These are phyloP conservation scores for Pandion haliaetus DNA, from an alignment of 2,113 vertebrate genomes.

Conservation along the genomic window DNA sequence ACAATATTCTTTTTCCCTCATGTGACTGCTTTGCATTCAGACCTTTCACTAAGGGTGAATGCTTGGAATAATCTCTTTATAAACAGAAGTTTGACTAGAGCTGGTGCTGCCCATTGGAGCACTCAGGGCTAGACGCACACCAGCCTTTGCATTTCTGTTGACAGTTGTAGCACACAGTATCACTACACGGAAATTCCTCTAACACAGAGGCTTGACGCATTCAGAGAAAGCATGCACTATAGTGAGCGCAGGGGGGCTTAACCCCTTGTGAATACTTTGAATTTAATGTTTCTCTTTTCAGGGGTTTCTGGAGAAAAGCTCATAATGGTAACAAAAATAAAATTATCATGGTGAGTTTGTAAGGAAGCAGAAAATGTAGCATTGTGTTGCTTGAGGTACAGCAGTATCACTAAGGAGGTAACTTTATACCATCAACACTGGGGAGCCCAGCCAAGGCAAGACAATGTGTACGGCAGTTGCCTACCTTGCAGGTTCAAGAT, in stretches of 20 bases:
- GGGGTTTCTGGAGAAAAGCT: not conserved
- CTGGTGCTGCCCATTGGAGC: not conserved
- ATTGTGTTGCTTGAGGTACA: too few species aligned
- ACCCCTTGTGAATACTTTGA: not conserved
- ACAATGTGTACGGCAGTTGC: not conserved
- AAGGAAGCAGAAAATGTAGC: not conserved
- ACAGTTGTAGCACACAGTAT: not conserved
- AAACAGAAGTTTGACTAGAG: not conserved
- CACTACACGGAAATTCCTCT: slow-evolving; percentile 41
- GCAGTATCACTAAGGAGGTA: not conserved
- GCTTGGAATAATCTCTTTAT: not conserved
- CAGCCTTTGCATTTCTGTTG: not conserved
- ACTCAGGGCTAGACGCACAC: not conserved
- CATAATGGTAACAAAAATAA: not conserved
- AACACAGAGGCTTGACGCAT: slow-evolving; percentile 4
- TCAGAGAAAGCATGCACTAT: not conserved
- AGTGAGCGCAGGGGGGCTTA: not conserved
- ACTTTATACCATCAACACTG: not conserved
- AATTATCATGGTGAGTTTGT: not conserved
- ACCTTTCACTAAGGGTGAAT: not conserved
- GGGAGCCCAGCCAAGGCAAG: not conserved
- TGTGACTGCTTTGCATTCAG: slow-evolving; percentile 31
- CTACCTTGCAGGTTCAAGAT: not conserved
- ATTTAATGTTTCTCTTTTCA: not conserved
- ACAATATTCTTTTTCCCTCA: not conserved